Evolutionary conservation across 1,140 invertebrate species (phyloP).

Genomic region (Leptopilina boulardi): DNA sequence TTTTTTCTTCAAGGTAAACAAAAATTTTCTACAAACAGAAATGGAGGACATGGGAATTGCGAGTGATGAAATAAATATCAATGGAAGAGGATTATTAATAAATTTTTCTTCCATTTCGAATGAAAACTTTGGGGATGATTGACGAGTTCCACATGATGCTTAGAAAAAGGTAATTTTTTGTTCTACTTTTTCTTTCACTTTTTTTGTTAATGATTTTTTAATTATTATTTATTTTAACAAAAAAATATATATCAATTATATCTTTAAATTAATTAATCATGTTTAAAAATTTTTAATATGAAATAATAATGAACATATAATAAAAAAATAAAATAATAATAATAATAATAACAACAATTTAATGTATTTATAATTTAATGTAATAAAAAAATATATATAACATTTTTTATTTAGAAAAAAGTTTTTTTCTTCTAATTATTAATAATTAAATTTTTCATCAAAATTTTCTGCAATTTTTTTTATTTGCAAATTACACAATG

Average conservation of each 20-base stretch:
- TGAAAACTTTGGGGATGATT: neutral
- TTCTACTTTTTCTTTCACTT: neutral
- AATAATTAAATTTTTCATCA: neutral
- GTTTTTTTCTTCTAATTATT: too few relatives aligned
- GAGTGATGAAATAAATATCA: neutral
- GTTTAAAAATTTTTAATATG: too few relatives aligned
- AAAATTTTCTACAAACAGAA: conserved; percentile 41
- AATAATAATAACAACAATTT: too few relatives aligned
- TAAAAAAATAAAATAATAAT: too few relatives aligned
- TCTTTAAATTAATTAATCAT: too few relatives aligned
- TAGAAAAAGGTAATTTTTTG: conserved; percentile 7
- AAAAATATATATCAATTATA: too few relatives aligned
- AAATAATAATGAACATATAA: too few relatives aligned
- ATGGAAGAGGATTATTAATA: neutral
- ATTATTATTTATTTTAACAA: neutral
- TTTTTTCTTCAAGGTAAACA: conserved; percentile 40
- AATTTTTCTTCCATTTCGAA: neutral
- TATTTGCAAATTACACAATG: neutral
- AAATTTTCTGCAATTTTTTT: neutral
- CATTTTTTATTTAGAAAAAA: too few relatives aligned
- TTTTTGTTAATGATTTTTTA: neutral
- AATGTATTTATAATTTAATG: too few relatives aligned
- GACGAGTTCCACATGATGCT: conserved; percentile 21
- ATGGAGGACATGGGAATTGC: conserved; percentile 3
- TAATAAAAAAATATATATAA: too few relatives aligned